Evolutionary conservation across 1,140 invertebrate species (phyloP), one percentile per base, ranked within the genome.

Genomic region (Lasioglossum albipes): DNA sequence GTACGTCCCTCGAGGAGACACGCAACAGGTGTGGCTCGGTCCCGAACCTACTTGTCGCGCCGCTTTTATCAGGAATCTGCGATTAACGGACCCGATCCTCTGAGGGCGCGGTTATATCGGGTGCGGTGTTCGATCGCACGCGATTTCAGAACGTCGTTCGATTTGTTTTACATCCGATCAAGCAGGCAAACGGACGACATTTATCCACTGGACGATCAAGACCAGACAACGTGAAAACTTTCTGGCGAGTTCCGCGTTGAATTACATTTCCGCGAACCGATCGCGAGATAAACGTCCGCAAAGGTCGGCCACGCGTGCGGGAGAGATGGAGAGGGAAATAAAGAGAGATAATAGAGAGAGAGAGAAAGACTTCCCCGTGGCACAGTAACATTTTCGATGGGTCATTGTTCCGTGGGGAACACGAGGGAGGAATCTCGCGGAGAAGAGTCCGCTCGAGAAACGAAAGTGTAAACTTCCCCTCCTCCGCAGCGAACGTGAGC

Each of bases 1-100:
- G 36, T 36, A 36, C 36, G 18, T 13, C 12, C 12, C 12, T 54
- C 18, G 20, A 59, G 57, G 20, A 36, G 49, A 0, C 41, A 12
- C 13, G 71, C 78, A 80, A 80, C 78, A 80, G 78, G 78, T 80
- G 72, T 67, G 75, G 42, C 71, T 18, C 57, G 41, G 27, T 13
- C 9, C 22, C 27, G 52, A 57, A 73, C 49, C 18, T 57, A 73
- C 73, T 79, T 79, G 77, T 74, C 70, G 59, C 69, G 70, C 6
- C 18, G 61, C 62, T 74, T 67, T 74, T 67, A 74, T 79, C 77
- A 10, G 66, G 74, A 59, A 79, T 79, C 36, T 59, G 13, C 18
- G 5, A 36, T 9, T 16, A 69, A 76, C 62, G 13, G 61, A n/a
- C 31, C 61, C 18, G 45, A 2, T 13, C 31, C 20, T 18, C 20